phyloP scores from a whole-genome alignment of 30 jellyfish, hydroid and myxozoan genomes.

The Aurelia aurita complex sp. Pacific region DNA sequence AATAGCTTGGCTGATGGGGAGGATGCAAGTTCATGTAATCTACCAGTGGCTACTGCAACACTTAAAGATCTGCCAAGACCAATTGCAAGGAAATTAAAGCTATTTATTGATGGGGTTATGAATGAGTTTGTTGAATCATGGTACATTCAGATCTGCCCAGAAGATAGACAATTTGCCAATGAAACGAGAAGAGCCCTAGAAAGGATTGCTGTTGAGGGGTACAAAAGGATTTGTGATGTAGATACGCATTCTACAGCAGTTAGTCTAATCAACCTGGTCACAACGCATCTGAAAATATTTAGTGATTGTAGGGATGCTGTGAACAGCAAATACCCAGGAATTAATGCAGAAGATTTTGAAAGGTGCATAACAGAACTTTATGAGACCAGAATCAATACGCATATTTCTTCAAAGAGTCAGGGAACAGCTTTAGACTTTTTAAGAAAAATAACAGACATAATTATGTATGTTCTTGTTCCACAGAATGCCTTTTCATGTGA shows the following conservation, averaged over 20 bases:
- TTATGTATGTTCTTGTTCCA: slow-evolving; percentile 74
- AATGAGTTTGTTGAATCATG: slow-evolving; percentile 83
- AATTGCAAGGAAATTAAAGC: slow-evolving; percentile 68
- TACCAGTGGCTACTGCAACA: slow-evolving; percentile 5
- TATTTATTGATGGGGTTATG: slow-evolving; percentile 72
- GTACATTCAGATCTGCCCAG: slow-evolving; percentile 84
- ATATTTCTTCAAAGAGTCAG: slow-evolving; percentile 83
- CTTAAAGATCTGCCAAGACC: slow-evolving; percentile 89
- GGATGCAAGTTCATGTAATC: background rate
- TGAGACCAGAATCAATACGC: slow-evolving; percentile 71
- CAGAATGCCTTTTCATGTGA: slow-evolving; percentile 79
- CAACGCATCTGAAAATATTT: slow-evolving; percentile 75
- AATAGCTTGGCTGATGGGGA: background rate
- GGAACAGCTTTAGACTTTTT: slow-evolving; percentile 84
- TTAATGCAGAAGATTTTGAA: slow-evolving; percentile 74
- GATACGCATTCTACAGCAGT: slow-evolving; percentile 76
- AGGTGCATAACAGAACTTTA: slow-evolving; percentile 82
- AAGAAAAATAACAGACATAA: slow-evolving; percentile 73
- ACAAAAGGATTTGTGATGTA: slow-evolving; percentile 48
- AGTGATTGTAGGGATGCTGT: slow-evolving; percentile 86
- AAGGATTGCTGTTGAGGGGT: slow-evolving; percentile 57
- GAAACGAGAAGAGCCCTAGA: slow-evolving; percentile 81
- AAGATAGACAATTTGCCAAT: slow-evolving; percentile 74
- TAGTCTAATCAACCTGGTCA: slow-evolving; percentile 63
- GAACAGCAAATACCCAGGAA: slow-evolving; percentile 88